phyloP scores from a whole-genome alignment of 2,888 invertebrate species.

The Margaritifera margaritifera region DNA sequence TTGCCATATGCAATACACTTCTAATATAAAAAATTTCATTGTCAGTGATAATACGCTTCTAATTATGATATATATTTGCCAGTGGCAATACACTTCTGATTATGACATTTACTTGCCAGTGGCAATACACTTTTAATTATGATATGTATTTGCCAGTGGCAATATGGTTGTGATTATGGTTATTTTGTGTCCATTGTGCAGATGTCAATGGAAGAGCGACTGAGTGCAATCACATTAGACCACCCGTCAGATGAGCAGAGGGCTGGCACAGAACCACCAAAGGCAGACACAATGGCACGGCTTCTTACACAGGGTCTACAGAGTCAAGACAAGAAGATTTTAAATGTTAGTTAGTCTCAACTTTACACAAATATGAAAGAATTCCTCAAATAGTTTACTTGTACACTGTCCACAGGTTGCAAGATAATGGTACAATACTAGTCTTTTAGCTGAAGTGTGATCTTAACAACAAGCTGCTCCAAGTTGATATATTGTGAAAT shows the following conservation, averaged over 20 bases:
- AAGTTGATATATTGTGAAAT: too few relatives aligned
- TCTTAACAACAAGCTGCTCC: too few relatives aligned
- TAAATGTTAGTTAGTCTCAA: conserved; percentile 72
- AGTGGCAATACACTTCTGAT: too few relatives aligned
- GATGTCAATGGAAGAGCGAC: conserved; percentile 86
- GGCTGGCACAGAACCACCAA: conserved; percentile 48
- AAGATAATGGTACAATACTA: too few relatives aligned
- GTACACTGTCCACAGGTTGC: too few relatives aligned
- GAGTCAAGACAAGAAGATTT: conserved; percentile 84
- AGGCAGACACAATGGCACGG: conserved; percentile 83
- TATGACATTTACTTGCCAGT: not conserved
- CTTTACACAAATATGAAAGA: too few relatives aligned
- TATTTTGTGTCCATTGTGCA: conserved; percentile 63
- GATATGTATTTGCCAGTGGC: not conserved
- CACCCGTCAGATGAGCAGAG: conserved; percentile 74
- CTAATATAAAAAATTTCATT: too few relatives aligned
- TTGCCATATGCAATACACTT: not conserved
- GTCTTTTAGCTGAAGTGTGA: too few relatives aligned
- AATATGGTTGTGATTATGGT: not conserved
- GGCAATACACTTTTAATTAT: not conserved
- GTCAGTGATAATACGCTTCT: too few relatives aligned
- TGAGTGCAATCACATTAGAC: conserved; percentile 85
- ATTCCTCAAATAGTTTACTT: too few relatives aligned
- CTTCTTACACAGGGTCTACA: conserved; percentile 87
- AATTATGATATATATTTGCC: too few relatives aligned